Base-by-base conservation (phyloP, 2,888 invertebrate genomes). In the Blastobasis adustella region DNA sequence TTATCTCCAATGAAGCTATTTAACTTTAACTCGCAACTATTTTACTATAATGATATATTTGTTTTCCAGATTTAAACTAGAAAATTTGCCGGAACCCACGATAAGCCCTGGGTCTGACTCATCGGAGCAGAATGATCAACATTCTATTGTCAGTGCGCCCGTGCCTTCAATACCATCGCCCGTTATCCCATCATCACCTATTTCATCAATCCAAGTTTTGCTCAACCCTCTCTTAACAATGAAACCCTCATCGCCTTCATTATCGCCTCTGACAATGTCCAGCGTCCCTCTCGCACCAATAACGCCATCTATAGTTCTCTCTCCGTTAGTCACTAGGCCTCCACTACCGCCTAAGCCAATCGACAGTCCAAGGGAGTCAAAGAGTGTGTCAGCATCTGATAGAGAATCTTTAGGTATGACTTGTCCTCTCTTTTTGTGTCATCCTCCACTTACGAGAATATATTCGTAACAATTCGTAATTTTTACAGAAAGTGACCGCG, bases 51-150 rank as follows among this genome's bases (percentile, higher is more conserved):
- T 42, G 10, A 7, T 5, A 42, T 42, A 42, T 42, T 5, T 7
- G 4, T 42, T 42, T 65, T 65, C 5, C 76, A 86, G 86, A 61
- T 86, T 86, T 60, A 83, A 83, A 60, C 59, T 86, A 2, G 86
- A 85, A 56, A 79, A 76, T 42, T 58, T 80, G 0, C 79, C 80
- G 1, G 89, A 82, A 47, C 76, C 84, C 3, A 84, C 84, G 1
- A 65, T 87, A n/a, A 89, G 89, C 57, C 88, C 89, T 0, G 85
- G 88, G 0, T 89, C 89, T 0, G 88, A 89, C 58, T 88, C 88
- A 53, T 89, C 89, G 0, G 89, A 89, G 58, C 83, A 79, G 47
- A 86, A 85, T 57, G 89, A 88, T 9, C 83, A 75, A 5, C 86
- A 84, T 49, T 87, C 87, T 5, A 86, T 89, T 45, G 81, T 86